phyloP scores from a whole-genome alignment of 2,113 vertebrate species.

The Saguinus midas region DNA sequence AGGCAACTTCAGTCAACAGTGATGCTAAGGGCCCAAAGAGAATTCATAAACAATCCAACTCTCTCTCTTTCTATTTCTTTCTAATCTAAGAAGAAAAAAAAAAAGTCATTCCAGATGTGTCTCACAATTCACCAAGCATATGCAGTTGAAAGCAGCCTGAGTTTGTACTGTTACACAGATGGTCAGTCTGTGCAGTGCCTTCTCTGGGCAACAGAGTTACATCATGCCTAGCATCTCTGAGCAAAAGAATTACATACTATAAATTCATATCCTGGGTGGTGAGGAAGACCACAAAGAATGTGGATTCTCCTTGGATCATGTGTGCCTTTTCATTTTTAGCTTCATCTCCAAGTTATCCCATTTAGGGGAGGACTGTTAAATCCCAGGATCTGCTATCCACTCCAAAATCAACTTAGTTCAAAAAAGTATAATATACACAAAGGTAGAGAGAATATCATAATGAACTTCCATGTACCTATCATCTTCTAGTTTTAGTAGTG shows the following conservation, averaged over 20 bases:
- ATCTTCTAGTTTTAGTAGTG: background rate
- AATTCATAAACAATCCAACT: slow-evolving; percentile 19
- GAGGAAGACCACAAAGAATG: background rate
- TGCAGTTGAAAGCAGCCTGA: background rate
- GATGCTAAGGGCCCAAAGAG: background rate
- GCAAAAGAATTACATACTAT: background rate
- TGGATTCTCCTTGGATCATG: background rate
- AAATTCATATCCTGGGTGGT: background rate
- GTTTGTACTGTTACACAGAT: background rate
- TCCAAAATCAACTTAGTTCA: background rate
- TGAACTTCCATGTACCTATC: background rate
- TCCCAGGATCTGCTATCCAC: background rate
- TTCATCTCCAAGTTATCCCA: background rate
- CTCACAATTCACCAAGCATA: background rate
- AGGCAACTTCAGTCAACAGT: slow-evolving; percentile 26
- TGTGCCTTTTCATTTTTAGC: background rate
- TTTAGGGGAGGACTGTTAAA: background rate
- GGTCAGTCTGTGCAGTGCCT: background rate
- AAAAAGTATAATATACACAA: background rate
- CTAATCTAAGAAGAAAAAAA: background rate
- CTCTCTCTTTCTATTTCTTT: background rate
- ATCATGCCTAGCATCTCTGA: background rate
- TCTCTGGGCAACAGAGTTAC: background rate
- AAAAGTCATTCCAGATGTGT: slow-evolving; percentile 50
- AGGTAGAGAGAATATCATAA: background rate